phyloP scores from a whole-genome alignment of 2,113 vertebrate species.

The Psittacus erithacus region DNA sequence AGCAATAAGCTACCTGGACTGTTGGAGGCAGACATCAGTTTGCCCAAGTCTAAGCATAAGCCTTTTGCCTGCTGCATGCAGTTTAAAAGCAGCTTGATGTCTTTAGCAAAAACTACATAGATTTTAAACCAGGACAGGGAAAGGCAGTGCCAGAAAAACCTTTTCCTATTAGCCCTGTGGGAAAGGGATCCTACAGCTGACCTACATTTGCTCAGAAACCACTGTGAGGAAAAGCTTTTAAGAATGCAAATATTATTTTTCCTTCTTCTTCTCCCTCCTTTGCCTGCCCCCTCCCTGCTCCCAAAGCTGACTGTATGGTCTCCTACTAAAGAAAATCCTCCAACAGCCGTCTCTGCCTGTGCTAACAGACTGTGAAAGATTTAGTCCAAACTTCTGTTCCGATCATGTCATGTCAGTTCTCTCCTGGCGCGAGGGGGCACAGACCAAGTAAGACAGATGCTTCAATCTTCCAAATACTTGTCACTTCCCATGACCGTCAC shows the following conservation, averaged over 20 bases:
- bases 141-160: neutral
- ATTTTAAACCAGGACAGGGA: neutral
- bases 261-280: neutral
- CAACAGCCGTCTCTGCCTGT: neutral
- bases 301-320: neutral
- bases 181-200: conserved; percentile 1
- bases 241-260: neutral
- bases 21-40: neutral
- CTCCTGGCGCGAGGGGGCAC: neutral
- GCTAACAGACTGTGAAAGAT: conserved; percentile 75
- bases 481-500: conserved; percentile 62
- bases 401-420: conserved; percentile 53
- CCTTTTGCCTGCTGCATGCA: neutral
- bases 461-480: conserved; percentile 36
- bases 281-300: neutral
- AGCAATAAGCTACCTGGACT: neutral
- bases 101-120: neutral
- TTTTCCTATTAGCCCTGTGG: neutral
- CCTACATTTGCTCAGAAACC: conserved; percentile 8
- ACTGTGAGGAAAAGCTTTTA: neutral
- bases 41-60: neutral
- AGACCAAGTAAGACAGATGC: conserved; percentile 47
- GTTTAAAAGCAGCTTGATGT: neutral
- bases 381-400: conserved; percentile 69
- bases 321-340: neutral